Evolutionary conservation across 2,888 invertebrate genomes (phyloP), one percentile per base, ranked within the genome.

Genomic region (Macrophya alboannulata): DNA sequence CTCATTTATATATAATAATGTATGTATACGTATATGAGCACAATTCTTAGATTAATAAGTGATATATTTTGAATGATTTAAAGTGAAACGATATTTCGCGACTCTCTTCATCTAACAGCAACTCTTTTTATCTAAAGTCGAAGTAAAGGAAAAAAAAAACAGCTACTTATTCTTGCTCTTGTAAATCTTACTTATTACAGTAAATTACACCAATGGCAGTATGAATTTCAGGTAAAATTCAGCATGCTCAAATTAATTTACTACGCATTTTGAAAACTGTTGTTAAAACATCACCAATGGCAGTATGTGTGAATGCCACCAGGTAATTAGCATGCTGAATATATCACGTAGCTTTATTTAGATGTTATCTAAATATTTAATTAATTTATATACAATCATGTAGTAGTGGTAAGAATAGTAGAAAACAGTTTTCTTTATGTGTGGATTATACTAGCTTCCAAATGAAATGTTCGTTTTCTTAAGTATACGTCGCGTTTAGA

Each of bases 161-260:
- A 31, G 55, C 51, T 77, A 77, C 55, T 81, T 43, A 81, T 62
- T 21, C 51, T 81, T 81, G 62, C 15, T 83, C 68, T 71, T 68
- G 83, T 68, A 71, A 48, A 45, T 43, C 65, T 68, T 71, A 83
- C 81, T 81, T 43, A 81, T 62, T 81, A 83, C 43, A 81, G 81
- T 81, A 81, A 62, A 65, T 82, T 72, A 71, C 51, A 85, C 55
- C 51, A 72, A 85, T 85, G 81, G 72, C 85, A 85, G 85, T 85
- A 82, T 82, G 72, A 85, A 81, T 71, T 82, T 81, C 71, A 71
- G 72, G 71, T 85, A 85, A 79, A 82, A 55, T 82, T 82, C 85
- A 71, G 81, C 85, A 79, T 72, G 82, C 85, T 43, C 21, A 15
- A 71, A 82, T 12, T 79, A 65, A 51, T 48, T 51, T 45, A 25